Evolutionary conservation across 2,797 vertebrate genomes (phyloP).

Genomic region (Lepus townsendii): DNA sequence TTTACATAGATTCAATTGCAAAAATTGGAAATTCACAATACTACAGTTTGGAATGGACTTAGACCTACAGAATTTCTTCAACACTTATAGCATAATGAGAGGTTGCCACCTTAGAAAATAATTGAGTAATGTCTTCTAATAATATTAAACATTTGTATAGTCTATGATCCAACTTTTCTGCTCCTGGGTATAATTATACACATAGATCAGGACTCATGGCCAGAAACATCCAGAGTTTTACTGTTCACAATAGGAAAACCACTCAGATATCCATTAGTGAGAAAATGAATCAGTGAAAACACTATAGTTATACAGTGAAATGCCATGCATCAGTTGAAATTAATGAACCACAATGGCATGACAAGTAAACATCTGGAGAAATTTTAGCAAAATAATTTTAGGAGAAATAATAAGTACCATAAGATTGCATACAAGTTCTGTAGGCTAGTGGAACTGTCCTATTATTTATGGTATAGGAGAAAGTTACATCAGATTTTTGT

Average conservation of each 20-base stretch:
- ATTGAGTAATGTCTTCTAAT: background rate
- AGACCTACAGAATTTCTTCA: background rate
- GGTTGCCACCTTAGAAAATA: conserved; percentile 23
- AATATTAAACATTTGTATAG: background rate
- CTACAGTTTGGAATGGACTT: background rate
- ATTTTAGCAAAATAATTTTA: conserved; percentile 24
- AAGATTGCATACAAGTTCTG: background rate
- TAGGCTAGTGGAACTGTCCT: background rate
- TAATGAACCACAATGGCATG: background rate
- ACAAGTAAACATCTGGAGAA: background rate
- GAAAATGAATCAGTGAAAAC: background rate
- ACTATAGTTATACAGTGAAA: background rate
- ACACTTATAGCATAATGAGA: background rate
- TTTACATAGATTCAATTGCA: background rate
- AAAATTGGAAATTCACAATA: background rate
- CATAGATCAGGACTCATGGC: background rate
- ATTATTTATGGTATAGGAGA: background rate
- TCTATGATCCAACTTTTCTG: background rate
- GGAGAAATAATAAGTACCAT: conserved; percentile 7
- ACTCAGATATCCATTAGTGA: background rate
- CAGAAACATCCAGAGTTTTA: background rate
- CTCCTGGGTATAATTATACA: background rate
- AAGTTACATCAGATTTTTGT: background rate
- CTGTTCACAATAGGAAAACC: background rate
- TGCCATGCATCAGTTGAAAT: background rate